These are phyloP conservation scores for Parnassius glacialis DNA, from an alignment of 2,888 invertebrate species.

Conservation along the genomic window DNA sequence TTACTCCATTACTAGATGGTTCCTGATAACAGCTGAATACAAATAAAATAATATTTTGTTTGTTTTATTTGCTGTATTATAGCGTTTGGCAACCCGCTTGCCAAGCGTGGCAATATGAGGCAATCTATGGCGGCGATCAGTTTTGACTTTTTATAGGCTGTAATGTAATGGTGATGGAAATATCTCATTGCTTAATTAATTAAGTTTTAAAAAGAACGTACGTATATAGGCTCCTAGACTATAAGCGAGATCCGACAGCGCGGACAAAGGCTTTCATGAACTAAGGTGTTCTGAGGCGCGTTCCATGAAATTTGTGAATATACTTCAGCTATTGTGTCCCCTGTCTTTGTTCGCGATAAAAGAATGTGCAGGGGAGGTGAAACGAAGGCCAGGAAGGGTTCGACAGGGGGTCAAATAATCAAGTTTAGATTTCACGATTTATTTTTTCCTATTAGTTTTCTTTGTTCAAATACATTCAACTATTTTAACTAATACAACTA, in stretches of 20 bases:
- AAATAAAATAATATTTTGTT: too few relatives aligned
- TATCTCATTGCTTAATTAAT: conserved; percentile 4
- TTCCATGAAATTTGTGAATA: conserved; percentile 23
- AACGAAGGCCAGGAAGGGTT: conserved; percentile 3
- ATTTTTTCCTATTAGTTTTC: neutral
- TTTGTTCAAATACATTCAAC: too few relatives aligned
- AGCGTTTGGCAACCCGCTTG: too few relatives aligned
- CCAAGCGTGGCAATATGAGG: too few relatives aligned
- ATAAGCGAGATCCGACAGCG: conserved; percentile 36
- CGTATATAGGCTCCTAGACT: conserved; percentile 35
- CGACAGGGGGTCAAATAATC: conserved; percentile 1
- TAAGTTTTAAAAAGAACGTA: neutral
- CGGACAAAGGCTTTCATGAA: conserved; percentile 41
- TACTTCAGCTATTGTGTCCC: conserved; percentile 18
- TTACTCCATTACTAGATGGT: too few relatives aligned
- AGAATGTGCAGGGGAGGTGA: conserved; percentile 5
- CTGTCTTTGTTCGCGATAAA: conserved; percentile 19
- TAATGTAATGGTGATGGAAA: too few relatives aligned
- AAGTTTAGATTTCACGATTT: neutral
- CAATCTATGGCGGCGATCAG: too few relatives aligned
- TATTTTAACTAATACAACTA: too few relatives aligned
- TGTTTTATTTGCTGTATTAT: too few relatives aligned
- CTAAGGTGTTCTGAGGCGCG: conserved; percentile 34
- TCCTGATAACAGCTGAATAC: too few relatives aligned
- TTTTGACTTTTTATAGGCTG: too few relatives aligned